These are phyloP conservation scores for Thalpophila matura DNA, from an alignment of 2,888 invertebrate species.

Conservation along the genomic window DNA sequence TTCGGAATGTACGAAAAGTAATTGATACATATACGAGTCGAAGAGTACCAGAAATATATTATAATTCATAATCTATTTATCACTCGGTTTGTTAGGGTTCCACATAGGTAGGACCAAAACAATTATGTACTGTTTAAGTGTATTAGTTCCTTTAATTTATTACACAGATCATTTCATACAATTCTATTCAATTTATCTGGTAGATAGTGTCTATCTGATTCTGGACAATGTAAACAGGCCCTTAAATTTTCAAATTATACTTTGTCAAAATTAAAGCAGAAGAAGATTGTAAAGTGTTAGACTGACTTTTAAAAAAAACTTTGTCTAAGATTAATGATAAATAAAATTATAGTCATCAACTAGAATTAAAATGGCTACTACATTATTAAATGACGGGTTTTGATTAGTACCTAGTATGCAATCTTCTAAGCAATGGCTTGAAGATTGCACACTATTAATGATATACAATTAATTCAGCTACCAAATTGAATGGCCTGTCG, in stretches of 20 bases:
- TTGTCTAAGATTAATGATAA: constrained; percentile 1
- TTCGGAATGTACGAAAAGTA: constrained; percentile 54
- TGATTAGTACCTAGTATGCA: constrained; percentile 35
- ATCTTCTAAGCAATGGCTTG: constrained; percentile 11
- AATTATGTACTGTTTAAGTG: too few species aligned
- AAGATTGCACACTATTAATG: too few species aligned
- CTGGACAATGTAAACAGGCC: too few species aligned
- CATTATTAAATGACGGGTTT: constrained; percentile 25
- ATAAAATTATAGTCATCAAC: constrained; percentile 6
- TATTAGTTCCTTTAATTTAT: too few species aligned
- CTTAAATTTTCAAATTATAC: too few species aligned
- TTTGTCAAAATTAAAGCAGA: too few species aligned
- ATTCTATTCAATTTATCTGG: too few species aligned
- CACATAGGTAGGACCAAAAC: background rate
- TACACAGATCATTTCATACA: too few species aligned
- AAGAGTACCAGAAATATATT: constrained; percentile 65
- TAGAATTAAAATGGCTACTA: constrained; percentile 15
- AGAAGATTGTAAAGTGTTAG: too few species aligned
- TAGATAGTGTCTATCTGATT: too few species aligned
- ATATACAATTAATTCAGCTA: constrained; percentile 5
- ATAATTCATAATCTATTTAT: constrained; percentile 75
- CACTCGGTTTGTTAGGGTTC: constrained; percentile 59
- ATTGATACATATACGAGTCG: constrained; percentile 62
- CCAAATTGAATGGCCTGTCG: background rate
- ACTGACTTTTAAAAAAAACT: too few species aligned